These are phyloP conservation scores for Holocentrus rufus DNA, from an alignment of 2,797 vertebrate genomes.

Conservation along the genomic window DNA sequence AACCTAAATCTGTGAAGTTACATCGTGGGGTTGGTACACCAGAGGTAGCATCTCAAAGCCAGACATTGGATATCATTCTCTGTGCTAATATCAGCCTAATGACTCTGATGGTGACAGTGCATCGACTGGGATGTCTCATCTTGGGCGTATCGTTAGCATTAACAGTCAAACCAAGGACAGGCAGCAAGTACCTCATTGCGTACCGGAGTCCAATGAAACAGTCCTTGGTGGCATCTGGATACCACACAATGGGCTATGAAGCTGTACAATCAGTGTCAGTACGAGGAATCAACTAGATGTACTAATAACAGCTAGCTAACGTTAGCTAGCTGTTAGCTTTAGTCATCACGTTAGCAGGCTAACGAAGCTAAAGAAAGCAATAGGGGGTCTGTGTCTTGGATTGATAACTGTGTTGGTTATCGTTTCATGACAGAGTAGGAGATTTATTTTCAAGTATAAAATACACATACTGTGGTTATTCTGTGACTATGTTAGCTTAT, in stretches of 20 bases:
- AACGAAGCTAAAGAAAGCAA: constrained; percentile 62
- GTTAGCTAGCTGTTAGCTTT: constrained; percentile 71
- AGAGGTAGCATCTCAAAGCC: neutral
- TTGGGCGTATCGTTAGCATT: constrained; percentile 56
- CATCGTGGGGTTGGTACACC: neutral
- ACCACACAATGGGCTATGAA: neutral
- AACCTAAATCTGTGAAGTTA: neutral
- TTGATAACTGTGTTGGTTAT: constrained; percentile 2
- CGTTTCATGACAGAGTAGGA: neutral
- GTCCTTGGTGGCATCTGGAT: neutral
- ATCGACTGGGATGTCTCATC: constrained; percentile 39
- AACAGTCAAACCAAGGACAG: constrained; percentile 32
- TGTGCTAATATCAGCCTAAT: constrained; percentile 28
- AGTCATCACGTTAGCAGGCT: constrained; percentile 76
- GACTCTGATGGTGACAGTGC: constrained; percentile 60
- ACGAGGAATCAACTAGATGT: constrained; percentile 14
- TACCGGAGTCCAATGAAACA: neutral
- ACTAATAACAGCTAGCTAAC: constrained; percentile 52
- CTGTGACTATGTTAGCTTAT: neutral
- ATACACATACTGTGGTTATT: neutral
- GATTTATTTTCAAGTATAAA: neutral
- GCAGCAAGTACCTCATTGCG: neutral
- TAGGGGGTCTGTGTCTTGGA: constrained; percentile 14
- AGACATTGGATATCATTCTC: neutral
- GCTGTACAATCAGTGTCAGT: constrained; percentile 48